These are phyloP conservation scores for Ganaspis brasiliensis DNA, from an alignment of 2,888 invertebrate species.

Conservation along the genomic window DNA sequence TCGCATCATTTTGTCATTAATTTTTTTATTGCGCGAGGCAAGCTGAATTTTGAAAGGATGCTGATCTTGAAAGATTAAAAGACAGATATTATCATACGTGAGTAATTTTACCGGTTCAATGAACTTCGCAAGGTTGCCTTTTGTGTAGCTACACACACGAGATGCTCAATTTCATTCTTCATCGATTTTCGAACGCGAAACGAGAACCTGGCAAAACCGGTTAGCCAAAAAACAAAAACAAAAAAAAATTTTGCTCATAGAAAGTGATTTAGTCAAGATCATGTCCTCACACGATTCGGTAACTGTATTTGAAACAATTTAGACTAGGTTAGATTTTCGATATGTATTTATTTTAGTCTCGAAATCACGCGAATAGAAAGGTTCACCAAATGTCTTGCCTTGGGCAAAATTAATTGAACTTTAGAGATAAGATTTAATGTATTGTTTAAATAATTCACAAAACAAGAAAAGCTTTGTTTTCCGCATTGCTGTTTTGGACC, in stretches of 20 bases:
- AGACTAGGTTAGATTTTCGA: too few species aligned
- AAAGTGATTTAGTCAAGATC: slow-evolving; percentile 37
- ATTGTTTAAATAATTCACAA: slow-evolving; percentile 11
- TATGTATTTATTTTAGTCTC: background rate
- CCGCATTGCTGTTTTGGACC: slow-evolving; percentile 10
- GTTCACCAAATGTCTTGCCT: too few species aligned
- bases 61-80: slow-evolving; percentile 38
- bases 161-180: slow-evolving; percentile 42
- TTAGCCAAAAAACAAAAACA: slow-evolving; percentile 12
- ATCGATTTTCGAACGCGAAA: slow-evolving; percentile 35
- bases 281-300: background rate
- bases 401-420: slow-evolving; percentile 15
- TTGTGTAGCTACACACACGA: slow-evolving; percentile 34
- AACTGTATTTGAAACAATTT: background rate
- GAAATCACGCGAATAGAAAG: background rate
- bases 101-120: slow-evolving; percentile 38
- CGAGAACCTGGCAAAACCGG: slow-evolving; percentile 35
- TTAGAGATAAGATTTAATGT: background rate
- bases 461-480: slow-evolving; percentile 13
- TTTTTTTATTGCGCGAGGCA: slow-evolving; percentile 6
- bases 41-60: slow-evolving; percentile 34
- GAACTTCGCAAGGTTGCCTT: slow-evolving; percentile 40
- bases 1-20: slow-evolving; percentile 37
- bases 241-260: slow-evolving; percentile 22
- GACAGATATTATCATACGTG: slow-evolving; percentile 34